phyloP scores from a whole-genome alignment of 2,888 invertebrate genomes.

The Pheosia gnoma region DNA sequence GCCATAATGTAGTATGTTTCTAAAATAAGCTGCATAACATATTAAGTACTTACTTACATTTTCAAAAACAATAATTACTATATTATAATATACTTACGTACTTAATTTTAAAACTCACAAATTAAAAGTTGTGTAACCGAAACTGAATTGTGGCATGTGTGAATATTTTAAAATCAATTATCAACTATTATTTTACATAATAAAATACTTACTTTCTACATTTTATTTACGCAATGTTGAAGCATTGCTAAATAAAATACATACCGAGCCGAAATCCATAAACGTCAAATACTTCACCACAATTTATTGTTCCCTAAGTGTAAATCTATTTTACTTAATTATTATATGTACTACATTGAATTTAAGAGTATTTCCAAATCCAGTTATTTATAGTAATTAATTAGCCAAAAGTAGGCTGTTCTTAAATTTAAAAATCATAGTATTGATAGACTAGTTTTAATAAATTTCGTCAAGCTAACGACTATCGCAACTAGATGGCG shows the following conservation, averaged over 20 bases:
- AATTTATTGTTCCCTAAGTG: too few relatives aligned
- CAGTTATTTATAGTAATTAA: background rate
- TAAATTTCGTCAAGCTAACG: background rate
- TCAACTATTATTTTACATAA: background rate
- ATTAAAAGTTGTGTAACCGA: background rate
- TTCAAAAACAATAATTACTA: too few relatives aligned
- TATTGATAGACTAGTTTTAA: background rate
- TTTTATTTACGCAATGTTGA: constrained; percentile 46
- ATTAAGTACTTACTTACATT: background rate
- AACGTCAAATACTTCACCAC: too few relatives aligned
- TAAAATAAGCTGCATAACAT: background rate
- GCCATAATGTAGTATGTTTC: background rate
- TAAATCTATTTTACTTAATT: too few relatives aligned
- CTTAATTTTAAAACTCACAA: background rate
- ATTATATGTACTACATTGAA: too few relatives aligned
- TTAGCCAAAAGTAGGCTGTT: background rate
- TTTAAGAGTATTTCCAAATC: background rate
- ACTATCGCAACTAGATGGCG: constrained; percentile 15
- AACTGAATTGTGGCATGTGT: background rate
- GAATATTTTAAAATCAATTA: background rate
- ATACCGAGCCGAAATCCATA: background rate
- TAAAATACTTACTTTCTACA: constrained; percentile 14
- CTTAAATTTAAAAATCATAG: background rate
- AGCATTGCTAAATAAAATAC: constrained; percentile 47
- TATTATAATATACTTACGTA: too few relatives aligned